Evolutionary conservation across 1,140 invertebrate genomes (phyloP).

Genomic region (Pogonognathellus flavescens): DNA sequence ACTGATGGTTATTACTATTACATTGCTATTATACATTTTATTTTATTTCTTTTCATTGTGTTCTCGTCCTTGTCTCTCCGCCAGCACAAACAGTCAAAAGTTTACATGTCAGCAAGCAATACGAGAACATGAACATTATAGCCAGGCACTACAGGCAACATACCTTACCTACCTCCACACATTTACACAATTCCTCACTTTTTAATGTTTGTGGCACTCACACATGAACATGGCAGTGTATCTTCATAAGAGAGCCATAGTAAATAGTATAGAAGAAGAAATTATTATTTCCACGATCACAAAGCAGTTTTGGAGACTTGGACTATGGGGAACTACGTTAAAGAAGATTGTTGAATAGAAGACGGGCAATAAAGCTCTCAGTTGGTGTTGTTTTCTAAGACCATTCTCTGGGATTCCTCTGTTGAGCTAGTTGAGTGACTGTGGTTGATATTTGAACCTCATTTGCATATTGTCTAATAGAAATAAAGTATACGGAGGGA

Average conservation of each 20-base stretch:
- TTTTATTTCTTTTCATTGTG: neutral
- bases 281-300: constrained; percentile 5
- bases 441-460: constrained; percentile 13
- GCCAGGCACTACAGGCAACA: no score
- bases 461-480: constrained; percentile 13
- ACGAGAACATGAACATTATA: no score
- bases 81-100: neutral
- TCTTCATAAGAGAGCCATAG: no score
- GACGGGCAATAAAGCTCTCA: constrained; percentile 40
- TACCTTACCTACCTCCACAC: no score
- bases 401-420: neutral
- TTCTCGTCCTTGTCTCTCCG: neutral
- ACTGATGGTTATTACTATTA: constrained; percentile 11
- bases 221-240: no score
- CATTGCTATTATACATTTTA: neutral
- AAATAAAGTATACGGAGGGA: neutral
- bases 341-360: constrained; percentile 33
- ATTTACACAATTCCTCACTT: no score
- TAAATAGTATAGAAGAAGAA: neutral
- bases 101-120: no score
- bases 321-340: neutral
- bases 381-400: constrained; percentile 1
- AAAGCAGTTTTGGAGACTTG: neutral
- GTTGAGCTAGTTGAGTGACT: neutral
- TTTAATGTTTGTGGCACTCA: no score